Conservation (phyloP, 2,113 vertebrate species). For the Sturnus vulgaris region DNA sequence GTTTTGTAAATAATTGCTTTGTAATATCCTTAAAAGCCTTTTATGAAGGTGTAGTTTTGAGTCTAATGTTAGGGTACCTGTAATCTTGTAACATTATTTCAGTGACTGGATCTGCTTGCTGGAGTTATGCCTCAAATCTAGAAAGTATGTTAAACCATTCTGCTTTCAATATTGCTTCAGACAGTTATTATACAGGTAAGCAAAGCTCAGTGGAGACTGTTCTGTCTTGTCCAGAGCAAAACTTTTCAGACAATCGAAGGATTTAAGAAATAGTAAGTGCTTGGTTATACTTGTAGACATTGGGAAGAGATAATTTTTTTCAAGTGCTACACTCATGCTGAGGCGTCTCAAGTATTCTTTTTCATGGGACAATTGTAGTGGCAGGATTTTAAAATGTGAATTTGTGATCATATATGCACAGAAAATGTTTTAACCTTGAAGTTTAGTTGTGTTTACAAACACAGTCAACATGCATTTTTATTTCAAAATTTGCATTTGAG, state of each 20-base stretch:
- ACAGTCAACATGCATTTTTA: neutral
- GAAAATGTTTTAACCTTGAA: neutral
- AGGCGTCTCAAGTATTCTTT: neutral
- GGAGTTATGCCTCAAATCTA: neutral
- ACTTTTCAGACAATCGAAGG: neutral
- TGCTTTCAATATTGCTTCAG: neutral
- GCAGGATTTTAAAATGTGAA: neutral
- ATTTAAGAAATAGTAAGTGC: neutral
- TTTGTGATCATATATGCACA: neutral
- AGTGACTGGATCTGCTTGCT: neutral
- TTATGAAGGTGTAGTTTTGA: neutral
- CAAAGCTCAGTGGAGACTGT: neutral
- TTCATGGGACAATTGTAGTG: neutral
- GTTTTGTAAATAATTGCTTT: neutral
- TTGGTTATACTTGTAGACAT: neutral
- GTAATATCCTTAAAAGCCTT: neutral
- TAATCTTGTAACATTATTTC: neutral
- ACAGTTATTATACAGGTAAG: neutral
- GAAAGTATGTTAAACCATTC: neutral
- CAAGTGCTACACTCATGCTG: neutral
- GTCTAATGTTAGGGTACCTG: neutral
- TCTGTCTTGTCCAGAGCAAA: neutral
- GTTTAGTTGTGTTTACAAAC: neutral
- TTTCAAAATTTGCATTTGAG: neutral
- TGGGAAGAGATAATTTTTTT: neutral